Base-by-base conservation (phyloP, 2,888 invertebrate genomes). In the Axea sp. region DNA sequence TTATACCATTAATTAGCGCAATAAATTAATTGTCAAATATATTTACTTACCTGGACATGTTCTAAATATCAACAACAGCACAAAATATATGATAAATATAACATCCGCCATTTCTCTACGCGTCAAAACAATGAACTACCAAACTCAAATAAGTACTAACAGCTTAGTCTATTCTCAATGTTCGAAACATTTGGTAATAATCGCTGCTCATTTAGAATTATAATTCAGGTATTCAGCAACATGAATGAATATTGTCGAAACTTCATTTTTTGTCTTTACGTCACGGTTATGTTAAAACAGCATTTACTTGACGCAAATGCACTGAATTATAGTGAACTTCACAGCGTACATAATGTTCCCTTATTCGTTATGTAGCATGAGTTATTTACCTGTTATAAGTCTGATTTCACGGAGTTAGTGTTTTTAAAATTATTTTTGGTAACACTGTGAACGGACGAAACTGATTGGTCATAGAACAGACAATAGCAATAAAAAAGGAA, bases 101-200 rank as follows among this genome's bases (percentile, higher is more conserved):
- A 75, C 78, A 81, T 83, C 83, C 84, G 86, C 86, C 86, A 86
- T 86, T 84, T 82, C 82, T 77, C 62, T 79, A 73, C 78, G 82
- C 80, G 81, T 84, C 83, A 83, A 86, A 86, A 86, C 83, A 84
- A 83, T 81, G 77, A 67, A 49, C 67, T 67, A 47, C 31, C 9
- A 8, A 12, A 30, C 28, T 53, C 43, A 53, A 55, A 62, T 35
- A 62, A 60, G 24, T 43, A 53, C n/a, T 49, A 41, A 41, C 53
- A n/a, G 35, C 37, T 45, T 24, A 43, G 15, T 24, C 9, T 11
- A 43, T 62, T 69, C 30, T 12, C 22, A 6, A 19, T 12, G 15
- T 11, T 8, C 2, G 12, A 28, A 49, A 26, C 15, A 19, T 47
- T 11, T 35, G 30, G 1, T 26, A 26, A 41, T 19, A 8, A n/a